phyloP scores from a whole-genome alignment of 2,888 invertebrate species.

The Rambutsinella grinnellia region DNA sequence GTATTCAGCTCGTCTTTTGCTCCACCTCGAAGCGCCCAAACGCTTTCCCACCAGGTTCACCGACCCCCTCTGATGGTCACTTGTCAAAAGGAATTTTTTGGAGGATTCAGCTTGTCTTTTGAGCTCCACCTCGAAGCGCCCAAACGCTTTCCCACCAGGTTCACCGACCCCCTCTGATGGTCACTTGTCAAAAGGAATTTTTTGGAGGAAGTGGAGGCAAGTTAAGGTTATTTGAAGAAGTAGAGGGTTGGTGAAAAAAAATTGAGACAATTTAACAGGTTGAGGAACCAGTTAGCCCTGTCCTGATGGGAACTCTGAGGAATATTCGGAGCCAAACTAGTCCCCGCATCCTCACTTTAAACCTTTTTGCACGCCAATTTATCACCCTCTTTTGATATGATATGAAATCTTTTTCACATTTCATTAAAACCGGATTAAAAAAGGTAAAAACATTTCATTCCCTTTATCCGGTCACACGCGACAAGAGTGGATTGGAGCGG shows the following conservation, averaged over 20 bases:
- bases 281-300: not conserved
- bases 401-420: not conserved
- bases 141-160: conserved; percentile 58
- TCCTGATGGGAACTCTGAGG: not conserved
- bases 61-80: no score
- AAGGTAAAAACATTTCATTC: conserved; percentile 24
- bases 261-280: not conserved
- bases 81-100: not conserved
- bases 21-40: not conserved
- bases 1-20: not conserved
- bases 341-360: not conserved
- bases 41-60: conserved; percentile 61
- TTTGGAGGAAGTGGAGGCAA: not conserved
- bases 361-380: not conserved
- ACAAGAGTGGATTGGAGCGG: not conserved
- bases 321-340: no score
- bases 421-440: conserved; percentile 54
- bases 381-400: not conserved
- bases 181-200: not conserved
- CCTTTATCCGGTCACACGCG: conserved; percentile 64
- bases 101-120: not conserved
- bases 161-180: conserved; percentile 9
- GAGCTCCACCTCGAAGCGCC: not conserved
- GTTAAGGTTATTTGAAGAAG: no score
- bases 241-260: no score